Percentiles rank a stretch among this genome's conserved stretches.
Conservation (phyloP, 2,113 vertebrate species). For the Melanocharis versteri region DNA sequence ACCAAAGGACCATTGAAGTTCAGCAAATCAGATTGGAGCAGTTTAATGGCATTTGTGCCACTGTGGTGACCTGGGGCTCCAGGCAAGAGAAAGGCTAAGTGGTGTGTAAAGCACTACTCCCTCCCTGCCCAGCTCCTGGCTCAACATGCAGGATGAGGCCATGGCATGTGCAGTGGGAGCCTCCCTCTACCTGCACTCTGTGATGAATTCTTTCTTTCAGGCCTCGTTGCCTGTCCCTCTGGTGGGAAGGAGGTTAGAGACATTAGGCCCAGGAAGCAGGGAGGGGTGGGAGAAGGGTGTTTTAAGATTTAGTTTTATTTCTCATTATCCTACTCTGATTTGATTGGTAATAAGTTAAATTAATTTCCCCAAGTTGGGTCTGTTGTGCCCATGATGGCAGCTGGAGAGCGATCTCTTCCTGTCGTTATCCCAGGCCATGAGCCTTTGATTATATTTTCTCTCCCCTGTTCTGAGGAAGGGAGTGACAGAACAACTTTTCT, state of each 20-base stretch:
- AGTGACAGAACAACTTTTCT: neutral
- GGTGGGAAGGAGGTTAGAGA: neutral
- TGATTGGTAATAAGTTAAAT: neutral
- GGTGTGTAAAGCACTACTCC: neutral
- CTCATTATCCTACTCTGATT: neutral
- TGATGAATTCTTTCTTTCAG: neutral
- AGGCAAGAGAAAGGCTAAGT: neutral
- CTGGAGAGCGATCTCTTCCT: neutral
- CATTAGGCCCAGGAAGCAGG: neutral
- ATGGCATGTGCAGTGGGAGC: neutral
- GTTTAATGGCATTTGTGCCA: neutral
- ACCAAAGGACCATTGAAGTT: neutral
- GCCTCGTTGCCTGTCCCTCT: neutral
- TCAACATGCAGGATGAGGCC: neutral
- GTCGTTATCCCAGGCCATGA: neutral
- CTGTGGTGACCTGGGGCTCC: neutral
- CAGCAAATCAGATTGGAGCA: neutral
- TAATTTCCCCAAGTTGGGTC: neutral
- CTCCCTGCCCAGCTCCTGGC: neutral
- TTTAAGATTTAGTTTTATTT: neutral
- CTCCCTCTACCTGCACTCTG: neutral
- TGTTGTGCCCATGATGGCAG: neutral
- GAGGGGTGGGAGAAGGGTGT: neutral
- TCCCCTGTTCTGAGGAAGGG: neutral
- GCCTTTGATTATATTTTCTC: neutral